phyloP scores from a whole-genome alignment of 2,797 vertebrate species.

The Danio choprae region DNA sequence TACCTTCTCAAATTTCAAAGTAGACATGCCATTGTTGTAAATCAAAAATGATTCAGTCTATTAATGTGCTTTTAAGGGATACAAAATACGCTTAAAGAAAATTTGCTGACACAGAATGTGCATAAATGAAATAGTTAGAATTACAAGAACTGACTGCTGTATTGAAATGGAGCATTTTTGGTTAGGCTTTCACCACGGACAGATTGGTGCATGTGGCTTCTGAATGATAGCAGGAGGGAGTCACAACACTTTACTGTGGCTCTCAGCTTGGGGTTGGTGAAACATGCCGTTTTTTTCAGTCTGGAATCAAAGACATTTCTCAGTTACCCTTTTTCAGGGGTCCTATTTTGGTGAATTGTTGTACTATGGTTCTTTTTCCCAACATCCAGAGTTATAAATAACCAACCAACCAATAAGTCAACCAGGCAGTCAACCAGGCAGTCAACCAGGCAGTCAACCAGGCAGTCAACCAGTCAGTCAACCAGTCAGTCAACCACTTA shows the following conservation, averaged over 20 bases:
- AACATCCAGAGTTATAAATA: too few relatives aligned
- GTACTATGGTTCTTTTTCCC: background rate
- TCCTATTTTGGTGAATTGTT: background rate
- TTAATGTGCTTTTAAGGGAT: background rate
- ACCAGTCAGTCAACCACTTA: too few relatives aligned
- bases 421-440: too few relatives aligned
- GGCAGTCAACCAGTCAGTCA: too few relatives aligned
- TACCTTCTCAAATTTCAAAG: background rate
- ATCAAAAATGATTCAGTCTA: background rate
- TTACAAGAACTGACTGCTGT: constrained; percentile 2
- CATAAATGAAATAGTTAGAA: background rate
- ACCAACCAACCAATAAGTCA: too few relatives aligned
- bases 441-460: too few relatives aligned
- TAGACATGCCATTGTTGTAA: background rate
- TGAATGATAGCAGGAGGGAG: constrained; percentile 27
- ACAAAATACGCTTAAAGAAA: background rate
- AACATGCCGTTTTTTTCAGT: constrained; percentile 28
- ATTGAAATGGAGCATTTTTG: background rate
- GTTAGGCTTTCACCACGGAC: constrained; percentile 9
- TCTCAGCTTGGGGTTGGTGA: constrained; percentile 9
- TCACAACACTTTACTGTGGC: constrained; percentile 32
- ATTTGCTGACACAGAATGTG: background rate
- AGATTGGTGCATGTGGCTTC: constrained; percentile 14
- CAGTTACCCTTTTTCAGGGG: background rate
- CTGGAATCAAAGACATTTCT: background rate